phyloP scores from a whole-genome alignment of 2,888 invertebrate species.

The Euzophera pinguis region DNA sequence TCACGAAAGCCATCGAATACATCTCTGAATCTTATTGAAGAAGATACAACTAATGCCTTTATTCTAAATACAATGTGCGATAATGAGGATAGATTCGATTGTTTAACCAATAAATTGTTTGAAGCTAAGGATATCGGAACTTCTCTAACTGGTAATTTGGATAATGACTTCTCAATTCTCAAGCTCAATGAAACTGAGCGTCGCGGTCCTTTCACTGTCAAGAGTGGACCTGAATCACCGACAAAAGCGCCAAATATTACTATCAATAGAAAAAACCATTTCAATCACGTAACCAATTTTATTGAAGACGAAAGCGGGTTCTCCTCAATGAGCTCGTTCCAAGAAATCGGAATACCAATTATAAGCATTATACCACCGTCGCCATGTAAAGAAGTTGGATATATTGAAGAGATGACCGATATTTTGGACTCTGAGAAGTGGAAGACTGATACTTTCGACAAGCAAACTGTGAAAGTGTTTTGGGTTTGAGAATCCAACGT shows the following conservation, averaged over 20 bases:
- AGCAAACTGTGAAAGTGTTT: constrained; percentile 68
- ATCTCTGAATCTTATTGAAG: constrained; percentile 41
- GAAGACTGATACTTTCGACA: constrained; percentile 55
- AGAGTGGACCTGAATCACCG: constrained; percentile 23
- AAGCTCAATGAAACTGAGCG: constrained; percentile 40
- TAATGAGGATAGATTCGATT: constrained; percentile 35
- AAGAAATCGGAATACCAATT: constrained; percentile 87
- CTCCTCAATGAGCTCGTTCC: constrained; percentile 91
- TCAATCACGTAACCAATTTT: constrained; percentile 52
- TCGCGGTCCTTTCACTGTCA: constrained; percentile 18
- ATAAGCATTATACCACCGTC: constrained; percentile 73
- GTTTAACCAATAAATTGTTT: constrained; percentile 35
- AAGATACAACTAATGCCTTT: constrained; percentile 39
- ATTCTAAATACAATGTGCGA: constrained; percentile 40
- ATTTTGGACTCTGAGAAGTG: constrained; percentile 53
- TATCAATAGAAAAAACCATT: constrained; percentile 49
- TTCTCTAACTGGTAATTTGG: constrained; percentile 39
- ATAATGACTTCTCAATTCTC: constrained; percentile 41
- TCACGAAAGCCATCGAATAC: constrained; percentile 25
- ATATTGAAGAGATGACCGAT: constrained; percentile 48
- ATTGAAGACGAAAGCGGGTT: constrained; percentile 91
- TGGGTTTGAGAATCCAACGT: constrained; percentile 57
- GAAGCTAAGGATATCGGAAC: constrained; percentile 41
- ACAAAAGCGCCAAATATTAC: constrained; percentile 31
- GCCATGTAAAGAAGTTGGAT: constrained; percentile 64